Evolutionary conservation across 1,140 invertebrate species (phyloP), one percentile per base, ranked within the genome.

Genomic region (Vanessa atalanta): DNA sequence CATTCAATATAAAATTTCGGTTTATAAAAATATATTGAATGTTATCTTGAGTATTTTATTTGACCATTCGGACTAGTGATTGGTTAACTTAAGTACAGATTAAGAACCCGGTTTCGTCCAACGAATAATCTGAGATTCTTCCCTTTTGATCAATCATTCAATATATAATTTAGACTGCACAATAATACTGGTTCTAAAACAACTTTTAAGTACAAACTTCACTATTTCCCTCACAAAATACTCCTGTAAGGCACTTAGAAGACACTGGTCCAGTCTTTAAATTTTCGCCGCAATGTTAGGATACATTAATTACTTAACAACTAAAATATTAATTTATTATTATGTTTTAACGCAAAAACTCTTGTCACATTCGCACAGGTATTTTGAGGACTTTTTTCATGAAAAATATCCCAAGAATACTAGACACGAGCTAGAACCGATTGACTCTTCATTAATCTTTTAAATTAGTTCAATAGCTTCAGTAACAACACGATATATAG

Each of bases 241-340:
- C 31, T 57, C 68, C 63, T 69, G 57, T 80, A 81, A 82, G 78
- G 78, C 80, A 83, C 78, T 81, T 82, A 68, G 68, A 83, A 81
- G 77, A 83, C 79, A 84, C 77, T 76, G 66, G 73, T 81, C 69
- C 73, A 80, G 82, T 84, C 82, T 83, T 81, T 79, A 77, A 70
- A 72, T 80, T 81, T 73, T 79, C 79, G 74, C 79, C 77, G 68
- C 72, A 72, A 75, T 87, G 83, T 87, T 88, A 89, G 84, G 80
- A 86, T 84, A 85, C 82, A 87, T 85, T 85, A 78, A 80, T 84
- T 83, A 80, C 84, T 86, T 85, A 88, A 73, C 76, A 83, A 80
- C 81, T 87, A 82, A 67, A 80, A 80, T 83, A 86, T 86, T 88
- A 85, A 83, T 88, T 88, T 85, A 87, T 88, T 90, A 87, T 86